Evolutionary conservation across 2,888 invertebrate species (phyloP).

Genomic region (Didymodactylos carnosus): DNA sequence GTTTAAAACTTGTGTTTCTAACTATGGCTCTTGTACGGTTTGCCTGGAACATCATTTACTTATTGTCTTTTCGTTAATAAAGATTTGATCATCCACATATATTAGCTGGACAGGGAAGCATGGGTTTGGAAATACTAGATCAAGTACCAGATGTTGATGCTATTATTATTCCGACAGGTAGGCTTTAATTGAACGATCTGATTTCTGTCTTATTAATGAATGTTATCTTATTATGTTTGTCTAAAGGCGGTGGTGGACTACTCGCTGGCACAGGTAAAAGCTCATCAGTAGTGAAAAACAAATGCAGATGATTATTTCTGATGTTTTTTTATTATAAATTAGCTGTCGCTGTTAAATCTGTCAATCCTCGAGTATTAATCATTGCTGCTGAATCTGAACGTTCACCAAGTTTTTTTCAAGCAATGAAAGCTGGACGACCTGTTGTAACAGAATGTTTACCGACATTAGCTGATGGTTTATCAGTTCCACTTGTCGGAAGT

Average conservation of each 20-base stretch:
- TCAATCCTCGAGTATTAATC: slow-evolving; percentile 59
- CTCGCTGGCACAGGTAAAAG: slow-evolving; percentile 56
- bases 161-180: slow-evolving; percentile 61
- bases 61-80: slow-evolving; percentile 14
- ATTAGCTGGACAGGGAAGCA: slow-evolving; percentile 79
- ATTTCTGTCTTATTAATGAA: too few relatives aligned
- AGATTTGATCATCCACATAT: slow-evolving; percentile 86
- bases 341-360: slow-evolving; percentile 9
- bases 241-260: slow-evolving; percentile 58
- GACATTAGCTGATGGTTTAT: slow-evolving; percentile 66
- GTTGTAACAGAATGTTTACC: slow-evolving; percentile 47
- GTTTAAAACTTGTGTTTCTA: too few relatives aligned
- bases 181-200: too few relatives aligned
- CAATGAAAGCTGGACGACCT: slow-evolving; percentile 49
- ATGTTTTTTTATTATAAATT: neutral
- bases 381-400: slow-evolving; percentile 80
- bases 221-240: too few relatives aligned
- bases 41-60: neutral
- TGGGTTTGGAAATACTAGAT: slow-evolving; percentile 73
- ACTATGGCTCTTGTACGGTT: neutral
- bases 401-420: slow-evolving; percentile 62
- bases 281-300: slow-evolving; percentile 60
- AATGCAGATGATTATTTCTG: slow-evolving; percentile 31
- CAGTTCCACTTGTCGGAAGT: slow-evolving; percentile 65
- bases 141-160: slow-evolving; percentile 71